Evolutionary conservation across 2,888 invertebrate genomes (phyloP), one percentile per base, ranked within the genome.

Genomic region (Drosophila quinaria): DNA sequence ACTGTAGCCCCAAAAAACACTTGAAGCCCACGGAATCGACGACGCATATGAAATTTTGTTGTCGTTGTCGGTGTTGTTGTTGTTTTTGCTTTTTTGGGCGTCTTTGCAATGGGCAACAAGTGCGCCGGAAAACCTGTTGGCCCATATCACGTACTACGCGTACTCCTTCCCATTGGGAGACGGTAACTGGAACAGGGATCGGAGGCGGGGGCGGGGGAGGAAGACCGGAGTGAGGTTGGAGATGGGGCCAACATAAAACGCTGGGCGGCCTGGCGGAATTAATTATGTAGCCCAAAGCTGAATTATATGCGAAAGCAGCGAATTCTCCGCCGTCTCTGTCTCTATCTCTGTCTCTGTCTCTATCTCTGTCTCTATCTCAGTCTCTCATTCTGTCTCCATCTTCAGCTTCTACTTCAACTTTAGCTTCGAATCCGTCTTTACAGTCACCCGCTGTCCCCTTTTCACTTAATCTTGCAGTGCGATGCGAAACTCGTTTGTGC

Each of bases 201-300:
- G 41, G 47, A n/a, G n/a, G n/a, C n/a, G n/a, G 41, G 41, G 3
- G 11, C 15, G 31, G 17, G 25, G n/a, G 1, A 19, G n/a, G n/a
- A n/a, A n/a, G n/a, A n/a, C n/a, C 15, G 13, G 19, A 5, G 25
- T 5, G 0, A 5, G 25, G 25, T 6, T 3, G 11, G 42, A 5
- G 25, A 25, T 25, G 70, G 54, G 52, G 62, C 54, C 65, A 42
- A 71, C 67, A 72, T 86, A 80, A 87, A 81, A 87, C 54, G 78
- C 35, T 84, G 72, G 81, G 81, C 79, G 86, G 80, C 86, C 74
- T 88, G 90, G 80, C 87, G 89, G 90, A 87, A 87, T 87, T 87
- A 87, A 87, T 87, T 90, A 87, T 90, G 90, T 90, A 82, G 90
- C 87, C 87, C 89, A 87, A 78, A 87, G 87, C 90, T 90, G 80